phyloP scores from a whole-genome alignment of 2,113 vertebrate species.

The Pangasianodon gigas region DNA sequence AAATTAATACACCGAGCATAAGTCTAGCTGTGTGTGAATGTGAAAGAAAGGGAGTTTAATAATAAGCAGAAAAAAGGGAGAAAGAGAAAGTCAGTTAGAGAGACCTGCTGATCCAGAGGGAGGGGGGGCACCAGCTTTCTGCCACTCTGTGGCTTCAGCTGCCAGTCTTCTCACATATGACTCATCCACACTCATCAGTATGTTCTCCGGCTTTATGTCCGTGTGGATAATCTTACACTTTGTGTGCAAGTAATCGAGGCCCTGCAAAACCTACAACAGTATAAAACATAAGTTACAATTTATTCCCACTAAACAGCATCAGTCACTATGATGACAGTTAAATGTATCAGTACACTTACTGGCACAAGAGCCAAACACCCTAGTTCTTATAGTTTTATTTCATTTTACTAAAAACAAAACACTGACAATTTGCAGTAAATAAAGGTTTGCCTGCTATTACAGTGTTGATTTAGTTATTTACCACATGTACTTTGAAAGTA shows the following conservation, averaged over 20 bases:
- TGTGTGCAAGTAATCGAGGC: constrained; percentile 93
- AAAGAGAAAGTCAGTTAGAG: background rate
- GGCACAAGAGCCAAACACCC: background rate
- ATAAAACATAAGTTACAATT: background rate
- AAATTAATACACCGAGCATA: background rate
- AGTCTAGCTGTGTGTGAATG: background rate
- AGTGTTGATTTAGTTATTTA: background rate
- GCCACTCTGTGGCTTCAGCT: constrained; percentile 96
- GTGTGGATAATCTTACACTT: constrained; percentile 98
- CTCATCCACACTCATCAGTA: constrained; percentile 91
- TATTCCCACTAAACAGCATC: background rate
- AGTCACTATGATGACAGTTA: background rate
- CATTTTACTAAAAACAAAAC: background rate
- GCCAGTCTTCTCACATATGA: constrained; percentile 89
- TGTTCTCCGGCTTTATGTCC: constrained; percentile 97
- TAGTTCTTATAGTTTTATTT: background rate
- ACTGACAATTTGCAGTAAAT: background rate
- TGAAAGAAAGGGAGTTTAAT: background rate
- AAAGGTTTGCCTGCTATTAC: background rate
- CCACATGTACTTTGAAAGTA: background rate
- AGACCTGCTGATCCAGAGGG: constrained; percentile 95
- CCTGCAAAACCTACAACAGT: constrained; percentile 85
- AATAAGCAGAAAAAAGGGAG: background rate
- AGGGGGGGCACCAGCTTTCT: constrained; percentile 91
- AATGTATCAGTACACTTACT: background rate